These are phyloP conservation scores for Pomacea maculata DNA, from an alignment of 1,140 invertebrate genomes.

Conservation along the genomic window DNA sequence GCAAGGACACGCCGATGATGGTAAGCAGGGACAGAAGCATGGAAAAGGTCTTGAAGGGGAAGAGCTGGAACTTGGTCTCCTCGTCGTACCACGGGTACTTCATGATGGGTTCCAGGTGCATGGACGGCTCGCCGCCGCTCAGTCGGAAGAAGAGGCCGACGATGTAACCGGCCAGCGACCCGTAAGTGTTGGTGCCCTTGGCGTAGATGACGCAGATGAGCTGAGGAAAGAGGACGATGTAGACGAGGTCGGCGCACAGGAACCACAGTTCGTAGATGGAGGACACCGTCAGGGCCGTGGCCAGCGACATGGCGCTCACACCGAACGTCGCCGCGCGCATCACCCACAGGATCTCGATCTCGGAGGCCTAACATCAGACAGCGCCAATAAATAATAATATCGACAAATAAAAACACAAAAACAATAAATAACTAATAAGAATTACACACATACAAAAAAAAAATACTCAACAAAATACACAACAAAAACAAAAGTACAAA, in stretches of 20 bases:
- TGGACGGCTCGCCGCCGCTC: slow-evolving; percentile 85
- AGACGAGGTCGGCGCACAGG: slow-evolving; percentile 97
- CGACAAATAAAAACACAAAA: neutral
- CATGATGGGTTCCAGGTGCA: slow-evolving; percentile 84
- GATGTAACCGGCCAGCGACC: slow-evolving; percentile 84
- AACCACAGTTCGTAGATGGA: slow-evolving; percentile 96
- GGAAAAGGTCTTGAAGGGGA: slow-evolving; percentile 67
- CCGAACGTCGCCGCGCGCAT: slow-evolving; percentile 93
- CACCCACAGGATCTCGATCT: slow-evolving; percentile 93
- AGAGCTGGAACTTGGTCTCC: slow-evolving; percentile 72
- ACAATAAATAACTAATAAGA: too few relatives aligned
- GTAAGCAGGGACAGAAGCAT: slow-evolving; percentile 76
- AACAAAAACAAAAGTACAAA: too few relatives aligned
- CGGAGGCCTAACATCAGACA: slow-evolving; percentile 57
- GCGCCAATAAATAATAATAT: slow-evolving; percentile 20
- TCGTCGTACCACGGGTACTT: slow-evolving; percentile 88
- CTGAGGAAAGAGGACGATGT: slow-evolving; percentile 97
- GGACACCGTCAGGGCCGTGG: slow-evolving; percentile 95
- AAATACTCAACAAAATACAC: too few relatives aligned
- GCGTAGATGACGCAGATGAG: slow-evolving; percentile 95
- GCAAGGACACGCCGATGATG: slow-evolving; percentile 64
- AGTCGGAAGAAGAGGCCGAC: slow-evolving; percentile 88
- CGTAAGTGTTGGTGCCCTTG: slow-evolving; percentile 85
- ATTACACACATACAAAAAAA: too few relatives aligned
- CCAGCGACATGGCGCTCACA: slow-evolving; percentile 90